phyloP scores from a whole-genome alignment of 2,888 invertebrate species.

The Erannis defoliaria region DNA sequence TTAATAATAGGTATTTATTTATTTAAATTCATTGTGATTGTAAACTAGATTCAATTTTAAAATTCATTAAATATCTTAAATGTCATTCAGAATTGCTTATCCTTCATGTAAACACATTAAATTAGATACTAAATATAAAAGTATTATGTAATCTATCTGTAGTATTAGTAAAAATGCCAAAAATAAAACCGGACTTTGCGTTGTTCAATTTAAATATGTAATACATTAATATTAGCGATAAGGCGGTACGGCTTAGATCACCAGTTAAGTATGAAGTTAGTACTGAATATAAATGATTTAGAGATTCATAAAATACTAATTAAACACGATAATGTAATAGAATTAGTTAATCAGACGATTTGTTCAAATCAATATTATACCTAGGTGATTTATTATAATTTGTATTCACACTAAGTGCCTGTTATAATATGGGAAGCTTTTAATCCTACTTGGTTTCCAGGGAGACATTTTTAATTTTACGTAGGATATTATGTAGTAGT shows the following conservation, averaged over 20 bases:
- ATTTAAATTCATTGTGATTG: conserved; percentile 4
- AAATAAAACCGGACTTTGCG: conserved; percentile 32
- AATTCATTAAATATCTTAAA: conserved; percentile 1
- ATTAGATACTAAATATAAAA: neutral
- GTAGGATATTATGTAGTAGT: no score
- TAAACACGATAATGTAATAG: neutral
- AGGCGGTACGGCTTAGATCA: neutral
- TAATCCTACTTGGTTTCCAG: conserved; percentile 3
- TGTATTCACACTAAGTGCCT: conserved; percentile 63
- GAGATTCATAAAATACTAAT: neutral
- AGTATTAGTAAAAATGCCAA: conserved; percentile 26
- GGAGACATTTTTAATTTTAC: neutral
- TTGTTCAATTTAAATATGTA: conserved; percentile 5
- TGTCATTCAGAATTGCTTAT: conserved; percentile 15
- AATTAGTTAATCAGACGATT: neutral
- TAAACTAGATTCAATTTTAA: conserved; percentile 2
- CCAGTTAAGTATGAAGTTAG: neutral
- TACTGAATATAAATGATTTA: neutral
- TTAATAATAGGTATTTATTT: no score
- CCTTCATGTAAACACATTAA: conserved; percentile 7
- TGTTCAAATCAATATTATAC: conserved; percentile 4
- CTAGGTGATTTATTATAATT: conserved; percentile 34
- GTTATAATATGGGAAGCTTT: conserved; percentile 49
- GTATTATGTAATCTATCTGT: conserved; percentile 2
- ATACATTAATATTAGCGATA: conserved; percentile 1